Percentiles rank a stretch among this genome's conserved stretches.
phyloP scores from a whole-genome alignment of 2,888 invertebrate genomes.

The Acronicta aceris region DNA sequence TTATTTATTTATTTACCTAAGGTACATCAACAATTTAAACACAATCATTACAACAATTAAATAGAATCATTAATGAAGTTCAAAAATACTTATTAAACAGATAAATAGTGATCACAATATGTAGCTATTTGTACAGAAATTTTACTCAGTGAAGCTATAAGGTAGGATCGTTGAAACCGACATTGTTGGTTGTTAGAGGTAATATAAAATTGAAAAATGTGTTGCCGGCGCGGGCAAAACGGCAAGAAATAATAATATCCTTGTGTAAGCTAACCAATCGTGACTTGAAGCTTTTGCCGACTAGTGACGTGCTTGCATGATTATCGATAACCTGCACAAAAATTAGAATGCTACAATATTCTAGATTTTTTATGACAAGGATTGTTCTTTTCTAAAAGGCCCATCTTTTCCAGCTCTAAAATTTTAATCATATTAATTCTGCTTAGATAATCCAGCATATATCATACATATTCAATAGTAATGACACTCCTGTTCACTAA shows the following conservation, averaged over 20 bases:
- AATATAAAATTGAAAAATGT: conserved; percentile 70
- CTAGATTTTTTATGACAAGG: too few relatives aligned
- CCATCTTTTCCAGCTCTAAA: too few relatives aligned
- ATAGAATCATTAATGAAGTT: too few relatives aligned
- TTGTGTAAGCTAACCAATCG: conserved; percentile 82
- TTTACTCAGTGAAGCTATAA: conserved; percentile 30
- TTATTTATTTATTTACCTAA: too few relatives aligned
- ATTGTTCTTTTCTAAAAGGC: too few relatives aligned
- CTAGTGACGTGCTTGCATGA: conserved; percentile 57
- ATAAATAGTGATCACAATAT: conserved; percentile 9
- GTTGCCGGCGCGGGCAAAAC: conserved; percentile 63
- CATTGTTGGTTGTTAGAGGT: conserved; percentile 50
- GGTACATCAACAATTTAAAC: too few relatives aligned
- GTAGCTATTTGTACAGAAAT: conserved; percentile 20
- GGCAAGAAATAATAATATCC: conserved; percentile 82
- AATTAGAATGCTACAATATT: conserved; percentile 2
- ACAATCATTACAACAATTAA: too few relatives aligned
- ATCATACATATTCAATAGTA: too few relatives aligned
- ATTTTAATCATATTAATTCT: too few relatives aligned
- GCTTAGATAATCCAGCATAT: too few relatives aligned
- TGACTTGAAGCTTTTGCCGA: conserved; percentile 77
- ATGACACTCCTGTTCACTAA: too few relatives aligned
- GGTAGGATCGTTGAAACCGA: conserved; percentile 41
- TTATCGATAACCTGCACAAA: conserved; percentile 43
- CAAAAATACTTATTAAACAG: too few relatives aligned